Evolutionary conservation across 2,888 invertebrate species (phyloP), one percentile per base, ranked within the genome.

Genomic region (Macrophya annulata): DNA sequence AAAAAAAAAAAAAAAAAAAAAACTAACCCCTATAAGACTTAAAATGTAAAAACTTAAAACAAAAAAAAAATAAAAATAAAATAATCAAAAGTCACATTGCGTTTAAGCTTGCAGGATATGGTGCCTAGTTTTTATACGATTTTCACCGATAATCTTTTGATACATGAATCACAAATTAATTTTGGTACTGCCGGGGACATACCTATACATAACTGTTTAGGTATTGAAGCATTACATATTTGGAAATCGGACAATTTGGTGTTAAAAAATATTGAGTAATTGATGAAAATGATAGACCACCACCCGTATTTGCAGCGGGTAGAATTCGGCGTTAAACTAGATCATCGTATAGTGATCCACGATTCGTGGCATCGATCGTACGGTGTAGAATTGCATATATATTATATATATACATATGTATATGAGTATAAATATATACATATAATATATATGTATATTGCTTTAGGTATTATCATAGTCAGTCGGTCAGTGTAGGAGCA

Each of bases 51-150:
- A 21, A n/a, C 6, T n/a, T 0, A 59, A 59, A 59, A 59, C n/a
- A 68, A 4, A 51, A 1, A 37, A 68, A 65, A 43, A 84, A 82
- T 25, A 81, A 40, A 51, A 43, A 65, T 10, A 55, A 68, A 55
- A 51, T 12, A 55, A 83, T 68, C 65, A 84, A 55, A 83, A 85
- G 74, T 87, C 83, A 74, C 84, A 81, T 85, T 86, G 83, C 86
- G 87, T 88, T 88, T 77, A 31, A 84, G 86, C 85, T 88, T 86
- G 76, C 84, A n/a, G n/a, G n/a, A n/a, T n/a, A 88, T 88, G 85
- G 90, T 90, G 89, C 90, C 90, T 90, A 90, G 89, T 88, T 89
- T 88, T 89, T 88, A 88, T 89, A 89, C 88, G 86, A 82, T 85
- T 86, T 87, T 86, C 85, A 88, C 88, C 86, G 31, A 74, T 86